These are phyloP conservation scores for Dendrophyllia cribrosa DNA, from an alignment of 64 coral and sea anemone species.

Conservation along the genomic window DNA sequence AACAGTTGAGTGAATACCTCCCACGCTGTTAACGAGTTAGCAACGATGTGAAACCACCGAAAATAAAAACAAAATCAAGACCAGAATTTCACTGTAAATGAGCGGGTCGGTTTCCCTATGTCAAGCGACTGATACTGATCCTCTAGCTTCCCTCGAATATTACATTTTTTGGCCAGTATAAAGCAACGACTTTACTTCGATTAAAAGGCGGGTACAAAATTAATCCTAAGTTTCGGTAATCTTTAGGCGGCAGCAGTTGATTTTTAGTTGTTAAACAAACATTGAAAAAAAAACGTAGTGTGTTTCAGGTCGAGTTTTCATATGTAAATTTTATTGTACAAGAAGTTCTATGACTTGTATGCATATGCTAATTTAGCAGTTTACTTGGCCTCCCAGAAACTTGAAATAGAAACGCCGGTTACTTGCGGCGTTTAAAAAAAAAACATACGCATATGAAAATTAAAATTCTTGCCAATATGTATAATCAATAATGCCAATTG, in stretches of 20 bases:
- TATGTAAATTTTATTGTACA: conserved; percentile 14
- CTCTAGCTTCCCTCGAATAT: too few species aligned
- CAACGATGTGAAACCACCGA: too few species aligned
- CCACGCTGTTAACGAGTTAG: too few species aligned
- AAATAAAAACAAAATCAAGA: too few species aligned
- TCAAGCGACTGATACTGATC: neutral
- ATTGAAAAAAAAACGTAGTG: neutral
- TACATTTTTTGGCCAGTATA: neutral
- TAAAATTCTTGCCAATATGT: too few species aligned
- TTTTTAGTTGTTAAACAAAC: conserved; percentile 18
- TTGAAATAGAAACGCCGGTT: neutral
- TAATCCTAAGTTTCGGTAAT: neutral
- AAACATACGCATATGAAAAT: too few species aligned
- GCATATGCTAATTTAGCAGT: conserved; percentile 2
- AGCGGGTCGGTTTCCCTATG: too few species aligned
- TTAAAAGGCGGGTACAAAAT: neutral
- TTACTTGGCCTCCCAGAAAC: neutral
- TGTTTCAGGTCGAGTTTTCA: neutral
- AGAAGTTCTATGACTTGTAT: neutral
- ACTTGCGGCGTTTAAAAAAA: too few species aligned
- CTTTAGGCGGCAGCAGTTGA: neutral
- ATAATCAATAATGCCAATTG: too few species aligned
- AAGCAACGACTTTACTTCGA: neutral
- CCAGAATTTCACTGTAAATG: too few species aligned
- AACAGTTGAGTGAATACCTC: too few species aligned